phyloP scores from a whole-genome alignment of 1,140 invertebrate species.

The Stenopsyche tienmushanensis region DNA sequence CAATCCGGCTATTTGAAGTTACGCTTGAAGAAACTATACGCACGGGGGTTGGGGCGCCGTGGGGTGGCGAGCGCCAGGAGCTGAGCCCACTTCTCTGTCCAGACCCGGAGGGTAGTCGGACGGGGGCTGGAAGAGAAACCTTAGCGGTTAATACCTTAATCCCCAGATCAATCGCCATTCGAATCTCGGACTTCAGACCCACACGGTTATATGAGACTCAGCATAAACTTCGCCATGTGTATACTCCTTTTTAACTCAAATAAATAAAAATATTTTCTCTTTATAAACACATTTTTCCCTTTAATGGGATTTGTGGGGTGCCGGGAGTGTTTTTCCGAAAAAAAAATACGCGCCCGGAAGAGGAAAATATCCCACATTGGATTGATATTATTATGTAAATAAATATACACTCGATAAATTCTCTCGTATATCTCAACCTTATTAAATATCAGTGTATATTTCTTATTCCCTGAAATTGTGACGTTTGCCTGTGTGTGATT shows the following conservation, averaged over 20 bases:
- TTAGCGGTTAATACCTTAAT: slow-evolving; percentile 2
- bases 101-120: too few species aligned
- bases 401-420: too few species aligned
- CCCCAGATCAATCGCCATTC: slow-evolving; percentile 7
- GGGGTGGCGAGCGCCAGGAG: not conserved
- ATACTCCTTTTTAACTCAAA: not conserved
- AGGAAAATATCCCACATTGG: not conserved
- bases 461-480: too few species aligned
- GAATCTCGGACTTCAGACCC: not conserved
- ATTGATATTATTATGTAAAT: too few species aligned
- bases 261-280: not conserved
- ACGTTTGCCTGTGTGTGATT: too few species aligned
- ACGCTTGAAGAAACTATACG: not conserved
- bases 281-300: not conserved
- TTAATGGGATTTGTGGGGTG: not conserved
- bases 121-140: slow-evolving; percentile 2
- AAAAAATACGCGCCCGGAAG: not conserved
- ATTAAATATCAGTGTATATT: too few species aligned
- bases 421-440: too few species aligned
- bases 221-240: not conserved
- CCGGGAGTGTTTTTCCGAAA: not conserved
- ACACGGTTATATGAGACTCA: too few species aligned
- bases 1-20: not conserved
- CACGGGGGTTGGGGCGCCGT: not conserved
- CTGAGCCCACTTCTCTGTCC: too few species aligned